These are phyloP conservation scores for Strongylocentrotus purpuratus DNA, from an alignment of 35 echinoderm and acorn worm genomes.

Conservation along the genomic window DNA sequence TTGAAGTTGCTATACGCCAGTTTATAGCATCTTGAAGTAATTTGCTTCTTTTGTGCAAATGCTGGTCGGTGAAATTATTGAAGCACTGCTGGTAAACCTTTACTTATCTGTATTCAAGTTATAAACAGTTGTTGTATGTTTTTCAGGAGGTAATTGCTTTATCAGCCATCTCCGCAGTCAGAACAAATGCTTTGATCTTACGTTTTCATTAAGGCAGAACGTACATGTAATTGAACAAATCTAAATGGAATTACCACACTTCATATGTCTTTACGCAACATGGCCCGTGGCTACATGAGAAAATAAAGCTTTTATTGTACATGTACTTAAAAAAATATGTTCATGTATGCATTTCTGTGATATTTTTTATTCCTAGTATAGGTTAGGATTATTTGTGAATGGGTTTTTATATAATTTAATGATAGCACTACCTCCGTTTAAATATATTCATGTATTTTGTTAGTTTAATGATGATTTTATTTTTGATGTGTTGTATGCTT, in stretches of 20 bases:
- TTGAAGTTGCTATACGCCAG: background rate
- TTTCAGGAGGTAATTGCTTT: background rate
- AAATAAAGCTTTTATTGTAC: background rate
- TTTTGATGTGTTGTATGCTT: background rate
- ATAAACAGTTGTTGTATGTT: background rate
- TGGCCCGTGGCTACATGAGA: background rate
- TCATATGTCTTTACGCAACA: background rate
- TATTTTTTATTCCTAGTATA: background rate
- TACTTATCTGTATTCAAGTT: background rate
- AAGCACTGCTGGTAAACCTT: background rate
- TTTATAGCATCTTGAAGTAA: background rate
- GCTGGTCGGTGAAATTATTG: background rate
- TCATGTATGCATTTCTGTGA: too few relatives aligned
- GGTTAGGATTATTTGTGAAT: background rate
- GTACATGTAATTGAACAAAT: background rate
- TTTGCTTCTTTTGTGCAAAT: background rate
- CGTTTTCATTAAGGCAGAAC: background rate
- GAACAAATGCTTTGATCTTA: background rate
- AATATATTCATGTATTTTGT: background rate
- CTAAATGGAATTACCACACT: too few relatives aligned
- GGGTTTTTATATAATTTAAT: constrained; percentile 3
- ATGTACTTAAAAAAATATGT: too few relatives aligned
- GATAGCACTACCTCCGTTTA: constrained; percentile 1
- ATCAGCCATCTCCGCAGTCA: background rate
- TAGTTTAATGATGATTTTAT: background rate